Evolutionary conservation across 2,888 invertebrate species (phyloP).

Genomic region (Gisinianus flammeolus): DNA sequence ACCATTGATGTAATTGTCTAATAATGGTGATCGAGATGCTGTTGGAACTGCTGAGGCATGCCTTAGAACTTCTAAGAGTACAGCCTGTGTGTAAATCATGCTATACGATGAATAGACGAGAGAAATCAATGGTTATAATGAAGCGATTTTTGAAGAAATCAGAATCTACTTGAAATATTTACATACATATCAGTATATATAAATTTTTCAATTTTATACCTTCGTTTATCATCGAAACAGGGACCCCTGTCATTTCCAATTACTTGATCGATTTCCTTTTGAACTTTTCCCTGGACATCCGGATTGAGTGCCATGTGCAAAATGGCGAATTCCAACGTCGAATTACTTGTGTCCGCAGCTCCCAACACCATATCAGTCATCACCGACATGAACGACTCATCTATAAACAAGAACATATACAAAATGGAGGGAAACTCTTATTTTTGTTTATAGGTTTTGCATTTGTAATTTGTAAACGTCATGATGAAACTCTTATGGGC

Average conservation of each 20-base stretch:
- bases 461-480: too few species aligned
- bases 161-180: too few species aligned
- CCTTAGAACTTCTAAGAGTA: slow-evolving; percentile 12
- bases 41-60: slow-evolving; percentile 2
- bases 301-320: slow-evolving; percentile 18
- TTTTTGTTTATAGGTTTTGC: too few species aligned
- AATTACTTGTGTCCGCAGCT: slow-evolving; percentile 17
- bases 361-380: slow-evolving; percentile 19
- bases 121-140: too few species aligned
- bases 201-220: not conserved
- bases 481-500: too few species aligned
- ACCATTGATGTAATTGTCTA: slow-evolving; percentile 3
- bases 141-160: too few species aligned
- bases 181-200: too few species aligned
- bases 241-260: not conserved
- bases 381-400: slow-evolving; percentile 3
- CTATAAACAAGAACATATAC: not conserved
- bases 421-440: not conserved
- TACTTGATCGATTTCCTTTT: not conserved
- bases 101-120: not conserved
- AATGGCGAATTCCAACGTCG: slow-evolving; percentile 16
- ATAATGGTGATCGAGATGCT: not conserved
- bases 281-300: slow-evolving; percentile 10
- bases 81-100: slow-evolving; percentile 23
- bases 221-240: not conserved